A percentile compares a stretch with the other conserved stretches of the same genome.
Conservation (phyloP, 2,113 vertebrate species). For the Perca schrenkii region DNA sequence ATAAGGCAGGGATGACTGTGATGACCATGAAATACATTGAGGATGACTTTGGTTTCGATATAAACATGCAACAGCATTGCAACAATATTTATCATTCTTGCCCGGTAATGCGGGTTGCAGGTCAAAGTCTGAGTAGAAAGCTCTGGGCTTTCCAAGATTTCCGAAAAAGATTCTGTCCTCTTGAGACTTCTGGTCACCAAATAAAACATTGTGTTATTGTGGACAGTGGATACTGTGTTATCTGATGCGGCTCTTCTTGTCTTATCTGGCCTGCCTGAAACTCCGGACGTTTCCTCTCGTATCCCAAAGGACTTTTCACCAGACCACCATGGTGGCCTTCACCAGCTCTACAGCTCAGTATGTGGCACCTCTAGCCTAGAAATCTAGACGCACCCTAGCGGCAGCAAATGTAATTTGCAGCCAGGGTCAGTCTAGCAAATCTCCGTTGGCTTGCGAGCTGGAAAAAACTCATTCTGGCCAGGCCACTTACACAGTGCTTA, state of each 20-base stretch:
- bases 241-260: slow-evolving; percentile 60
- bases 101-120: neutral
- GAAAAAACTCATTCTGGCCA: no score
- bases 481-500: no score
- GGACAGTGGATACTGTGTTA: slow-evolving; percentile 21
- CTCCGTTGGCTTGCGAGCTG: no score
- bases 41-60: neutral
- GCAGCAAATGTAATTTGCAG: no score
- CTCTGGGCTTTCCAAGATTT: neutral
- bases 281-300: slow-evolving; percentile 51
- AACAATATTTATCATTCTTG: neutral
- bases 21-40: neutral
- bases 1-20: neutral
- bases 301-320: slow-evolving; percentile 37
- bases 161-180: neutral
- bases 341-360: neutral
- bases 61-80: neutral
- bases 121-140: neutral
- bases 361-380: neutral
- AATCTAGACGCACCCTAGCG: no score
- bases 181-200: slow-evolving; percentile 24
- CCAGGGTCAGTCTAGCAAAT: no score
- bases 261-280: slow-evolving; percentile 56
- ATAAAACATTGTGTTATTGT: slow-evolving; percentile 47
- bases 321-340: slow-evolving; percentile 46